Percentiles rank a stretch among this genome's conserved stretches.
Evolutionary conservation across 2,888 invertebrate species (phyloP).

Genomic region (Campaea margaritaria): DNA sequence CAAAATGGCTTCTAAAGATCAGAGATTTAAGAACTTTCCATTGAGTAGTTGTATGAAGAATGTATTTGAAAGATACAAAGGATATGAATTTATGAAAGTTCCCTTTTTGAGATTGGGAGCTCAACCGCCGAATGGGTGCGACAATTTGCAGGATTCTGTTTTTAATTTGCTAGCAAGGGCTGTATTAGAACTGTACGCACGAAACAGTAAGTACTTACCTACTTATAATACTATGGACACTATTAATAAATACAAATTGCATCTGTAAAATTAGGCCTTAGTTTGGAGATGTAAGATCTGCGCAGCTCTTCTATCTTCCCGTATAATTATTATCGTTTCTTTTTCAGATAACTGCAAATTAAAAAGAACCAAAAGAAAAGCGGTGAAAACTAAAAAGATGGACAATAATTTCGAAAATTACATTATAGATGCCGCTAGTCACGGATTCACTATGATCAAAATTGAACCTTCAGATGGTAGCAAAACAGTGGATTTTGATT

Average conservation of each 20-base stretch:
- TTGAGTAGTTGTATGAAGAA: constrained; percentile 81
- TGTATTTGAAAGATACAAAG: constrained; percentile 62
- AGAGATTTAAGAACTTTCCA: constrained; percentile 87
- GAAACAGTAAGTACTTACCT: constrained; percentile 78
- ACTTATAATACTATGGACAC: too few relatives aligned
- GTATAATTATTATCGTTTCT: constrained; percentile 34
- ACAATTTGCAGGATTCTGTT: constrained; percentile 75
- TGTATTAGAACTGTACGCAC: constrained; percentile 86
- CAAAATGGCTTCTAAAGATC: constrained; percentile 75
- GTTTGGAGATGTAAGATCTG: neutral
- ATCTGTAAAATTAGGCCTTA: too few relatives aligned
- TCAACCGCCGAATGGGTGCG: constrained; percentile 86
- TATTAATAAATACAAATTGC: too few relatives aligned
- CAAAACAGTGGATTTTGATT: constrained; percentile 48
- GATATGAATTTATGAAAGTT: constrained; percentile 78
- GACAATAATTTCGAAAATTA: constrained; percentile 65
- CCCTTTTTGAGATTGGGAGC: constrained; percentile 90
- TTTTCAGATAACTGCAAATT: constrained; percentile 78
- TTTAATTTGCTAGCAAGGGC: constrained; percentile 86
- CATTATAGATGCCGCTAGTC: constrained; percentile 52
- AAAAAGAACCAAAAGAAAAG: constrained; percentile 75
- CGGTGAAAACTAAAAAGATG: constrained; percentile 63
- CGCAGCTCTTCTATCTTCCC: too few relatives aligned
- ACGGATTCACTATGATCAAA: constrained; percentile 59
- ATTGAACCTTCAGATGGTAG: constrained; percentile 19